Percentiles rank a stretch among this genome's conserved stretches.
Conservation (phyloP, 92 coral and sea anemone genomes). For the Parazoanthus swiftii region DNA sequence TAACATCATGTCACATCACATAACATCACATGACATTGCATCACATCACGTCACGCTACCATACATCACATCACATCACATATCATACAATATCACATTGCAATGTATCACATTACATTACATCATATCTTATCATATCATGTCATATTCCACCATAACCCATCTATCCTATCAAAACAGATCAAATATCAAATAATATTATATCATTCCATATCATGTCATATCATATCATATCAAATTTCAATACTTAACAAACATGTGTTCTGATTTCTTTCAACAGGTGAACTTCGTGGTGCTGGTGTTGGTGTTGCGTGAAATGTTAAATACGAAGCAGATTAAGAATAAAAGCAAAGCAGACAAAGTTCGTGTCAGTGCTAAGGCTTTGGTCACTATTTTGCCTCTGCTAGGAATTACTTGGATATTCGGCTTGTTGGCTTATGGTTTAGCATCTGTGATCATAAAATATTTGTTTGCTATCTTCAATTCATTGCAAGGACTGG, state of each 20-base stretch:
- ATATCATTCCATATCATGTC: no score
- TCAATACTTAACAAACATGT: not conserved
- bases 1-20: not conserved
- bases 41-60: no score
- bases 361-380: conserved; percentile 45
- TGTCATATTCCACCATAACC: no score
- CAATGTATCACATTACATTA: no score
- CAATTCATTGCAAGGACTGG: conserved; percentile 68
- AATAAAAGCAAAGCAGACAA: conserved; percentile 52
- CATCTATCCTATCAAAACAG: no score
- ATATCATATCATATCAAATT: not conserved
- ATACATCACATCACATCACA: no score
- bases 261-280: conserved; percentile 32
- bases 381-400: conserved; percentile 59
- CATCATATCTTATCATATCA: no score
- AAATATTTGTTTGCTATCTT: conserved; percentile 72
- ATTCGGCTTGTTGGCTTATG: conserved; percentile 58
- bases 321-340: conserved; percentile 48
- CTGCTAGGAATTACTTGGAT: conserved; percentile 67
- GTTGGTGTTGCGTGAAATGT: conserved; percentile 47
- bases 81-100: no score
- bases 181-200: no score
- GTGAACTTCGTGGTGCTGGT: conserved; percentile 53
- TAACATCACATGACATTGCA: no score
- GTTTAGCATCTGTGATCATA: conserved; percentile 52